Evolutionary conservation across 2,113 vertebrate genomes (phyloP), one percentile per base, ranked within the genome.

Genomic region (Puffinus mauretanicus): DNA sequence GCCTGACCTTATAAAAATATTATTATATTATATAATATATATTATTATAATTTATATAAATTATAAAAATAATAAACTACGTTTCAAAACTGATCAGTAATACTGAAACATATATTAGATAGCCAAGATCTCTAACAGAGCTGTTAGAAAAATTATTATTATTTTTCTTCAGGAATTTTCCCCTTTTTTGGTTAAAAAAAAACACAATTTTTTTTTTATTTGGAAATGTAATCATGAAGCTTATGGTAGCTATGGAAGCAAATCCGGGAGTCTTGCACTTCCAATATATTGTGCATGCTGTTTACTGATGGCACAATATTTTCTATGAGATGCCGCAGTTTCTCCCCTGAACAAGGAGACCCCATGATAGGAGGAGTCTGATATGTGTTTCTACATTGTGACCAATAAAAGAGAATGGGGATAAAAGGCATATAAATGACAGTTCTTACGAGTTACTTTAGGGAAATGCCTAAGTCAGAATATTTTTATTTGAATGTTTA

Each of bases 281-380:
- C 3, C 30, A 54, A 8, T 64, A 14, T 40, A n/a, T 27, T 51
- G 12, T 1, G 1, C 4, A 17, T 51, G 32, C 11, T 58, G 17
- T 62, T 61, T 87, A 55, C 14, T 40, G 34, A 46, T 30, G 16
- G 18, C 3, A 34, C 4, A 47, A 4, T 9, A 52, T 65, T 81
- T 88, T 66, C 21, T 49, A 16, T 73, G 4, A 44, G 55, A 49
- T 57, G 25, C 3, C 4, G 46, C 5, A 64, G 16, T 46, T 88
- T 81, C 17, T 69, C 6, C 3, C 2, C 4, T 46, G 16, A 19
- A 44, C 2, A 34, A 26, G 3, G 5, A 61, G 10, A 65, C 2
- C 1, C 5, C 2, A 0, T 36, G 58, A 19, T 1, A 69, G 16
- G 7, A 20, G 6, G 7, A 20, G 6, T 32, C 24, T 61, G 10